Conservation (phyloP, 1,140 invertebrate genomes). For the Sinella curviseta region DNA sequence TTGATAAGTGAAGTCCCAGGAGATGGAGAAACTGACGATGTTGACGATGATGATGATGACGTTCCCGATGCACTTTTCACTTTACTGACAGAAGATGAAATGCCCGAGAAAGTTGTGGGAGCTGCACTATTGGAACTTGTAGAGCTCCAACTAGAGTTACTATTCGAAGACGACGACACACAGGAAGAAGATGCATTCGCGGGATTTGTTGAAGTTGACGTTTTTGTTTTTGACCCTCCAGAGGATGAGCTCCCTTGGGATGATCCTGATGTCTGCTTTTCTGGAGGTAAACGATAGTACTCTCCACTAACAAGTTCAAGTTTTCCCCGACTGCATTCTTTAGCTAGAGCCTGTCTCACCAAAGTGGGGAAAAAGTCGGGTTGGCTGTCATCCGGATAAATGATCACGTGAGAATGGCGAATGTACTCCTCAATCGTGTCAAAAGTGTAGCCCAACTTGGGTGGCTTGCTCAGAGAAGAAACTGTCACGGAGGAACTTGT, state of each 20-base stretch:
- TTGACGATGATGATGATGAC: not conserved
- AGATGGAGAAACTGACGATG: not conserved
- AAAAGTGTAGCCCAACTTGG: slow-evolving; percentile 34
- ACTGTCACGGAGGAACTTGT: not conserved
- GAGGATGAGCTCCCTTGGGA: not conserved
- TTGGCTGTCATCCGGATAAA: slow-evolving; percentile 27
- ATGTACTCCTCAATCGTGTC: slow-evolving; percentile 43
- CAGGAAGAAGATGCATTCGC: not conserved
- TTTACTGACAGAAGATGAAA: not conserved
- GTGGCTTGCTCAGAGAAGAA: not conserved
- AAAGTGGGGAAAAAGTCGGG: not conserved
- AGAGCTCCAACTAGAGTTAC: not conserved
- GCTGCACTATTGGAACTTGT: not conserved
- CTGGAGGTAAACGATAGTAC: not conserved
- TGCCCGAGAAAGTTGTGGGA: not conserved
- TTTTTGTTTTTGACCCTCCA: not conserved
- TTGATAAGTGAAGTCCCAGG: not conserved
- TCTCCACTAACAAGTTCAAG: slow-evolving; percentile 33
- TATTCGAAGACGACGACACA: not conserved
- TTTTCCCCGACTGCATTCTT: slow-evolving; percentile 37
- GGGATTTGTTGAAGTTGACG: not conserved
- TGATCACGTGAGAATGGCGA: slow-evolving; percentile 41
- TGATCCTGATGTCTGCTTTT: not conserved
- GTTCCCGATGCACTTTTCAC: slow-evolving; percentile 4
- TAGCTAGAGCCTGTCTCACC: slow-evolving; percentile 23